Conservation (phyloP, 2,113 vertebrate genomes). For the Rhinolophus ferrumequinum region DNA sequence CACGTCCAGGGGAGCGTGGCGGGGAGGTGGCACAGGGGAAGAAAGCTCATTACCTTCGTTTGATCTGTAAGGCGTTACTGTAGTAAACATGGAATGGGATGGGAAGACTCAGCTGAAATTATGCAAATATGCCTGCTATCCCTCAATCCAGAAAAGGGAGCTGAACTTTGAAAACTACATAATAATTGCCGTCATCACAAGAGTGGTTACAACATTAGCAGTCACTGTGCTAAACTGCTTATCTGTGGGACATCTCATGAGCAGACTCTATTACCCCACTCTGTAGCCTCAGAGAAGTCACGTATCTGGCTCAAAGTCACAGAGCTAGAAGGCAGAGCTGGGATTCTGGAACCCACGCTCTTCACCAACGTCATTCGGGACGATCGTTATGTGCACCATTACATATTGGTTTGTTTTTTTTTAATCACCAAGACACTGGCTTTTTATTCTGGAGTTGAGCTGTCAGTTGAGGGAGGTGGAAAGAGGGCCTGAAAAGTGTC, state of each 20-base stretch:
- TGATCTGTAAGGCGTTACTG: too few relatives aligned
- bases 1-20: background rate
- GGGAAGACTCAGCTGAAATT: background rate
- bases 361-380: background rate
- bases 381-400: background rate
- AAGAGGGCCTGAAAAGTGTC: background rate
- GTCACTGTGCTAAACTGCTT: background rate
- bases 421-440: background rate
- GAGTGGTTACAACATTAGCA: background rate
- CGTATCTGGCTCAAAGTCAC: background rate
- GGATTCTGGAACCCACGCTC: background rate
- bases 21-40: background rate
- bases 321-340: background rate
- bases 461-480: background rate
- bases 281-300: background rate
- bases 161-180: background rate
- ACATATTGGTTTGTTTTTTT: background rate
- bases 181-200: too few relatives aligned
- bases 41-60: background rate
- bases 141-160: background rate
- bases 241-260: background rate
- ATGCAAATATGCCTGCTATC: background rate
- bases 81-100: too few relatives aligned
- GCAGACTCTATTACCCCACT: background rate
- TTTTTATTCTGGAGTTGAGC: conserved; percentile 38